Evolutionary conservation across 2,797 vertebrate genomes (phyloP), one percentile per base, ranked within the genome.

Genomic region (Hyperoplus immaculatus): DNA sequence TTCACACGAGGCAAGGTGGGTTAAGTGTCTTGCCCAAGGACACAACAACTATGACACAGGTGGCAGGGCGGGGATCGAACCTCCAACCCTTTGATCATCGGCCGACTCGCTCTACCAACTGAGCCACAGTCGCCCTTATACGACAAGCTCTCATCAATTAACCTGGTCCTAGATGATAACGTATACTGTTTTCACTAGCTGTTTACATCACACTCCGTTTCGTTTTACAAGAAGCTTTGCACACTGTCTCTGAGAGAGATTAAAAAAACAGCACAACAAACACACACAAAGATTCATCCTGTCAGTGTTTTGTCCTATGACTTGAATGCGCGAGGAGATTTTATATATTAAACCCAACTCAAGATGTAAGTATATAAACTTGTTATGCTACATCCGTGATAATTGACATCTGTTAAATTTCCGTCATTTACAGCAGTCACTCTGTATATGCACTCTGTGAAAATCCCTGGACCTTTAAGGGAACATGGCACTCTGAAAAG

Each of bases 81-180:
- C 21, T n/a, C n/a, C n/a, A n/a, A n/a, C n/a, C n/a, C n/a, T n/a
- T n/a, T n/a, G n/a, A n/a, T n/a, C n/a, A n/a, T n/a, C 21, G 1
- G 21, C 21, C 21, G 21, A 21, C 21, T 1, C 21, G 21, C 21
- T 21, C 21, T 21, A 21, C 21, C 21, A 21, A 21, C 21, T 21
- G 21, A 21, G 21, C 21, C 21, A 21, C 21, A 21, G 21, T 21
- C 21, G 21, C 21, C 76, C 84, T 58, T 29, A 29, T 29, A 29
- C 29, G 29, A 83, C 78, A 79, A 80, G 69, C 75, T 47, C 81
- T 87, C 88, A 78, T 91, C 80, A 89, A 89, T 92, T 91, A 89
- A 80, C 61, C 84, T 87, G 83, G 65, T 77, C 77, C 71, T 72
- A 76, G 88, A 84, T 84, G 87, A 92, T 92, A 93, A 89, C 79